phyloP scores from a whole-genome alignment of 1,140 invertebrate species.

The Yoshiicerus persimilis region DNA sequence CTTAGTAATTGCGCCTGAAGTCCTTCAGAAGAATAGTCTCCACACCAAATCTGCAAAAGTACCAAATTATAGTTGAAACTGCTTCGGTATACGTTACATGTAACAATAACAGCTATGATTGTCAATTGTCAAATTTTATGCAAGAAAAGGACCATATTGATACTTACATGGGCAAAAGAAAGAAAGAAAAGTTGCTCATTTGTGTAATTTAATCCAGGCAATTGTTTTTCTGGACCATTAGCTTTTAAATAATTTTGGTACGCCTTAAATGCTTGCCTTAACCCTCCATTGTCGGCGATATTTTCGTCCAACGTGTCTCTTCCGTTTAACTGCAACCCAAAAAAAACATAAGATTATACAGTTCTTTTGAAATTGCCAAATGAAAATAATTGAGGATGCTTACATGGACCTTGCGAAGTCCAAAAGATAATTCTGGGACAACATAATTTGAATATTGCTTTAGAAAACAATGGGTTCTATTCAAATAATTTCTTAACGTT shows the following conservation, averaged over 20 bases:
- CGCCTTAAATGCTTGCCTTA: constrained; percentile 57
- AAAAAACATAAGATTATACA: too few species aligned
- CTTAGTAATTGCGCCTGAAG: constrained; percentile 25
- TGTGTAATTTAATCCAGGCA: constrained; percentile 73
- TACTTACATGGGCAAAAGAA: constrained; percentile 72
- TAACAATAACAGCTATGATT: too few species aligned
- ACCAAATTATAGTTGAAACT: neutral
- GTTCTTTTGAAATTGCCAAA: too few species aligned
- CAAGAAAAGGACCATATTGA: neutral
- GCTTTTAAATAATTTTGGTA: constrained; percentile 49
- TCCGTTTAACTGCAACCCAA: constrained; percentile 52
- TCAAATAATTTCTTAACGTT: neutral
- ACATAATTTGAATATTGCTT: constrained; percentile 4
- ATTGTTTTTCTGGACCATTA: constrained; percentile 49
- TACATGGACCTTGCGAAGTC: neutral
- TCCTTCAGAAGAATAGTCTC: neutral
- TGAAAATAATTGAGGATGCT: too few species aligned
- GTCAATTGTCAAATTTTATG: too few species aligned
- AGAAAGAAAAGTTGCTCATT: constrained; percentile 86
- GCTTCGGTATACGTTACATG: too few species aligned
- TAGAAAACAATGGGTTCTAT: neutral
- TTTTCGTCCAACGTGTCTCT: constrained; percentile 58
- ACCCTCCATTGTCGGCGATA: constrained; percentile 60
- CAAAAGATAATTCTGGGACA: neutral
- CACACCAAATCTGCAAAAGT: constrained; percentile 18